Evolutionary conservation across 2,113 vertebrate species (phyloP).

Genomic region (Erpornis zantholeuca): DNA sequence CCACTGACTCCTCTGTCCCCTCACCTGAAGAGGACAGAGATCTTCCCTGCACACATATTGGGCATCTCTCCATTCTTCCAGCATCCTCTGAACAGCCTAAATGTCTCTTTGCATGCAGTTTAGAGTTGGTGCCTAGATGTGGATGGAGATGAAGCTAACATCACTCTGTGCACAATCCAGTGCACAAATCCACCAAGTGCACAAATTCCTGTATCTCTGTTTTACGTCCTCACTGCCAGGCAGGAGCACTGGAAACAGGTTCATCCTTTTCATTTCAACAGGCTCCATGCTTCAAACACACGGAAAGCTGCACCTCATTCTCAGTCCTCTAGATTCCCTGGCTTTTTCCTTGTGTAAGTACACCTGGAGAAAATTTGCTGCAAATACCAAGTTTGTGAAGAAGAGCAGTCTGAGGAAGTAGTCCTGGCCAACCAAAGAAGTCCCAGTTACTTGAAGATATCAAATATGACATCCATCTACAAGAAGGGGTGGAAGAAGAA

Average conservation of each 20-base stretch:
- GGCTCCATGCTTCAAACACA: not conserved
- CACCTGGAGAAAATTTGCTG: not conserved
- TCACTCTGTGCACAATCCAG: not conserved
- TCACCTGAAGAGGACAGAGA: not conserved
- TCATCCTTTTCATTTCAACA: not conserved
- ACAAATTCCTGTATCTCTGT: not conserved
- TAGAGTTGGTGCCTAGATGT: not conserved
- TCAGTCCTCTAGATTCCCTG: not conserved
- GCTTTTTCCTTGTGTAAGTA: not conserved
- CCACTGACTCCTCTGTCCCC: not conserved
- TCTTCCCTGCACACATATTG: accelerated
- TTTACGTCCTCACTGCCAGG: not conserved
- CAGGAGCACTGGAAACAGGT: not conserved
- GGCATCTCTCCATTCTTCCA: not conserved
- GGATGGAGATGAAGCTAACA: not conserved
- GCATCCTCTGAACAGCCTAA: not conserved
- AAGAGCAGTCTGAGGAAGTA: not conserved
- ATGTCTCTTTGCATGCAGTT: not conserved
- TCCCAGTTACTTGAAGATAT: not conserved
- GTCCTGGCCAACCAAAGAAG: not conserved
- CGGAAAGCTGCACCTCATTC: not conserved
- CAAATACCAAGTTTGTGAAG: not conserved
- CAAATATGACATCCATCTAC: not conserved
- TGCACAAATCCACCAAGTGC: no score
- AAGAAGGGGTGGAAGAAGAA: not conserved